Evolutionary conservation across 2,113 vertebrate genomes (phyloP).

Genomic region (Cebidichthys violaceus): DNA sequence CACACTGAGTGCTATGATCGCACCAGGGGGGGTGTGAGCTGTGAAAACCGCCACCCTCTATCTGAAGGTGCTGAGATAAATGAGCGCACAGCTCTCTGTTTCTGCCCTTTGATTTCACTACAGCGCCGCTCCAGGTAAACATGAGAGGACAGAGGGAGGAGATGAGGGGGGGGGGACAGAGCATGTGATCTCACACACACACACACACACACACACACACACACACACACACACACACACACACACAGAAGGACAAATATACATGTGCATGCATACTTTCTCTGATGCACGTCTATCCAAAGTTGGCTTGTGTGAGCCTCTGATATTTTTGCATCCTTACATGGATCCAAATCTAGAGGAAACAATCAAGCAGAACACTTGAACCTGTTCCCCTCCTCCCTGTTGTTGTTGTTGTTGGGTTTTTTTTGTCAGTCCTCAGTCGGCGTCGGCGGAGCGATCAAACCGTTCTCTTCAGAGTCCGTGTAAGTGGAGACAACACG

Average conservation of each 20-base stretch:
- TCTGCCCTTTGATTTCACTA: conserved; percentile 73
- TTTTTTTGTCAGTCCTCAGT: not conserved
- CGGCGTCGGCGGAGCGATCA: conserved; percentile 16
- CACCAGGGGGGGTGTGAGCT: conserved; percentile 54
- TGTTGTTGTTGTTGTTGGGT: no score
- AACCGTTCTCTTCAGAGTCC: conserved; percentile 19
- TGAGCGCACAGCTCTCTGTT: conserved; percentile 60
- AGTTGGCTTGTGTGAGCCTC: conserved; percentile 26
- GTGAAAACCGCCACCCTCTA: conserved; percentile 61
- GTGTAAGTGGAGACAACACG: conserved; percentile 40
- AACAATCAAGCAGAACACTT: conserved; percentile 34
- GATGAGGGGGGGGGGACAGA: conserved; percentile 37
- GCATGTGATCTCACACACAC: conserved; percentile 42
- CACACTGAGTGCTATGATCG: conserved; percentile 51
- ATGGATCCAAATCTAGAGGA: conserved; percentile 37
- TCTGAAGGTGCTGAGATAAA: conserved; percentile 69
- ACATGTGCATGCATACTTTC: conserved; percentile 9
- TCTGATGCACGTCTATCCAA: conserved; percentile 11
- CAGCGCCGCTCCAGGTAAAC: conserved; percentile 64
- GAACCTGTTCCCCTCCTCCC: conserved; percentile 6
- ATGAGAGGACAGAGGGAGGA: conserved; percentile 38
- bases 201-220: conserved; percentile 16
- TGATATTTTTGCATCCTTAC: conserved; percentile 26
- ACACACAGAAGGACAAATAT: not conserved
- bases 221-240: conserved; percentile 31